These are phyloP conservation scores for Tetramorium alpestre DNA, from an alignment of 1,140 invertebrate genomes.

Conservation along the genomic window DNA sequence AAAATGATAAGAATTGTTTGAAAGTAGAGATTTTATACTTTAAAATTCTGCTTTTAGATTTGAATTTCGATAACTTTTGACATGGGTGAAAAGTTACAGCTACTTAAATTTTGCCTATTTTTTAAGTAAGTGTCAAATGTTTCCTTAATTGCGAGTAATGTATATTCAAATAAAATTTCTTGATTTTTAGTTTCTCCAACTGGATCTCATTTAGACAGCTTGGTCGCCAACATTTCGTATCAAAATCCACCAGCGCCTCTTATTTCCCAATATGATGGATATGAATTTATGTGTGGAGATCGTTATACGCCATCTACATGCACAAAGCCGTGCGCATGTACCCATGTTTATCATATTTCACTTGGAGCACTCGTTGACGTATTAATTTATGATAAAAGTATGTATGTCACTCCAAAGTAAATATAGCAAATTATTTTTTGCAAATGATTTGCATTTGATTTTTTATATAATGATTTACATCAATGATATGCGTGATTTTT, in stretches of 20 bases:
- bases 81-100: no score
- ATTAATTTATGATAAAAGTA: conserved; percentile 15
- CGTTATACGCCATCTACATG: conserved; percentile 9
- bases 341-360: conserved; percentile 18
- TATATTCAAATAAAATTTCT: background rate
- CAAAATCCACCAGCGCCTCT: conserved; percentile 7
- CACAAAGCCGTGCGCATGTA: conserved; percentile 14
- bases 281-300: conserved; percentile 12
- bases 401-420: background rate
- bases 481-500: no score
- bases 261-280: conserved; percentile 9
- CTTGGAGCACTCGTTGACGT: background rate
- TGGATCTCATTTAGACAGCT: background rate
- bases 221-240: conserved; percentile 3
- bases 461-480: no score
- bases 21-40: no score
- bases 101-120: no score
- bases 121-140: no score
- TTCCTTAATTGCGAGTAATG: background rate
- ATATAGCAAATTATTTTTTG: background rate
- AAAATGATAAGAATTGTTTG: no score
- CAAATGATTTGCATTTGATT: no score
- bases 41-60: no score
- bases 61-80: no score
- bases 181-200: conserved; percentile 12